Percentiles rank a stretch among this genome's conserved stretches.
Evolutionary conservation across 2,888 invertebrate species (phyloP).

Genomic region (Anticlea derivata): DNA sequence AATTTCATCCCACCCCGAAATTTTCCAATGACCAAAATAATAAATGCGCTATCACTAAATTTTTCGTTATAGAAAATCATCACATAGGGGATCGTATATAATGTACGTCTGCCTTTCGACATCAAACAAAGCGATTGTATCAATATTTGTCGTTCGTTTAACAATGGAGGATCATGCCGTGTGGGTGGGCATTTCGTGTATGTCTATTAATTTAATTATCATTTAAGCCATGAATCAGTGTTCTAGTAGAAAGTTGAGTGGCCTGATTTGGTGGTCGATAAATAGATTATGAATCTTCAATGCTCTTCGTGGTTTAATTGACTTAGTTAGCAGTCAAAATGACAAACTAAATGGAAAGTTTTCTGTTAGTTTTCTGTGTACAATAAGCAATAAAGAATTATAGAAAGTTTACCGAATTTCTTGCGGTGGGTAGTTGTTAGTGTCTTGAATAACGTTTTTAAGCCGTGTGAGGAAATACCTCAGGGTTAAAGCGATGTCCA

Average conservation of each 20-base stretch:
- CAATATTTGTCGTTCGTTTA: slow-evolving; percentile 74
- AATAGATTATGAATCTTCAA: slow-evolving; percentile 13
- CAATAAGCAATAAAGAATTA: no score
- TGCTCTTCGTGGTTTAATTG: background rate
- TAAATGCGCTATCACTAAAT: background rate
- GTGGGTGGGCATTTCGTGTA: slow-evolving; percentile 66
- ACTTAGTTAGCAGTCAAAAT: no score
- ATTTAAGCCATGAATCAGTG: slow-evolving; percentile 54
- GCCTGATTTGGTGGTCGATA: slow-evolving; percentile 29
- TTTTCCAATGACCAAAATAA: background rate
- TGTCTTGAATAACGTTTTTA: no score
- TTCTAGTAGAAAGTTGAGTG: slow-evolving; percentile 46
- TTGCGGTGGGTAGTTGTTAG: no score
- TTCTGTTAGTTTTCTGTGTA: no score
- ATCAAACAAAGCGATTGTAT: slow-evolving; percentile 61
- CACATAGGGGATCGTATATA: slow-evolving; percentile 19
- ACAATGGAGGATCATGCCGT: slow-evolving; percentile 62
- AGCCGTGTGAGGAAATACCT: no score
- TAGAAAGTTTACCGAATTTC: no score
- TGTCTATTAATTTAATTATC: slow-evolving; percentile 75
- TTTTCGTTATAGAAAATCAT: slow-evolving; percentile 5
- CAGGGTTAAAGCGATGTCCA: no score
- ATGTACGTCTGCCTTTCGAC: slow-evolving; percentile 41
- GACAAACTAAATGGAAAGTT: no score
- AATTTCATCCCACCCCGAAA: background rate